Evolutionary conservation across 2,113 vertebrate genomes (phyloP).

Genomic region (Paraplagusia blochii): DNA sequence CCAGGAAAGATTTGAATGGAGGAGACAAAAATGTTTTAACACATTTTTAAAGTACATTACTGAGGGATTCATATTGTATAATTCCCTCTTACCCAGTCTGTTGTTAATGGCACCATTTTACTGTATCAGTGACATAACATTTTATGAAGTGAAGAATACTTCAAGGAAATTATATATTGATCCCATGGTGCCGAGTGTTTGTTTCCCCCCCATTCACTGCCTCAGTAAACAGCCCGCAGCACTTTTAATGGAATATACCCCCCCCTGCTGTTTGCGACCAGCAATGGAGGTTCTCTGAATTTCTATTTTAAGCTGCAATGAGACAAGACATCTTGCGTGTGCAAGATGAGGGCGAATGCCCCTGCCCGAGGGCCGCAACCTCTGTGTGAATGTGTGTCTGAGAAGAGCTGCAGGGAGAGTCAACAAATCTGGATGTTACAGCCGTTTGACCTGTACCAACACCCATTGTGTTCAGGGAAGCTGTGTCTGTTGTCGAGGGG

Average conservation of each 20-base stretch:
- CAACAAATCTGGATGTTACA: slow-evolving; percentile 44
- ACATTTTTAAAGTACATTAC: slow-evolving; percentile 17
- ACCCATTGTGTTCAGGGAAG: slow-evolving; percentile 1
- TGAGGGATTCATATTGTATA: slow-evolving; percentile 6
- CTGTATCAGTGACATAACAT: slow-evolving; percentile 26
- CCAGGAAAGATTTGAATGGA: slow-evolving; percentile 33
- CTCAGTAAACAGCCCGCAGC: slow-evolving; percentile 49
- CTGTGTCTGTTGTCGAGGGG: slow-evolving; percentile 13
- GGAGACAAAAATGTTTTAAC: slow-evolving; percentile 19
- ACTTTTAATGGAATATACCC: slow-evolving; percentile 53
- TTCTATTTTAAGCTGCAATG: slow-evolving; percentile 71
- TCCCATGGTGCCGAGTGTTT: slow-evolving; percentile 48
- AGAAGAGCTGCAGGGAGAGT: slow-evolving; percentile 44
- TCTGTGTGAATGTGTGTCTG: slow-evolving; percentile 19
- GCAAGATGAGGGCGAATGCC: slow-evolving; percentile 67
- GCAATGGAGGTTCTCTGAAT: slow-evolving; percentile 34
- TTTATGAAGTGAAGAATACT: slow-evolving; percentile 38
- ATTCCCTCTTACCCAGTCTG: not conserved
- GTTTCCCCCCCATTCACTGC: slow-evolving; percentile 51
- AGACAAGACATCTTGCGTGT: no score
- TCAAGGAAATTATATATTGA: slow-evolving; percentile 70
- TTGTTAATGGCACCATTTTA: not conserved
- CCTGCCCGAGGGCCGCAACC: slow-evolving; percentile 54
- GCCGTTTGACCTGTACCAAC: slow-evolving; percentile 40
- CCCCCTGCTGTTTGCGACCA: slow-evolving; percentile 31